Conservation (phyloP, 2,888 invertebrate genomes). For the Caenorhabditis sp. region DNA sequence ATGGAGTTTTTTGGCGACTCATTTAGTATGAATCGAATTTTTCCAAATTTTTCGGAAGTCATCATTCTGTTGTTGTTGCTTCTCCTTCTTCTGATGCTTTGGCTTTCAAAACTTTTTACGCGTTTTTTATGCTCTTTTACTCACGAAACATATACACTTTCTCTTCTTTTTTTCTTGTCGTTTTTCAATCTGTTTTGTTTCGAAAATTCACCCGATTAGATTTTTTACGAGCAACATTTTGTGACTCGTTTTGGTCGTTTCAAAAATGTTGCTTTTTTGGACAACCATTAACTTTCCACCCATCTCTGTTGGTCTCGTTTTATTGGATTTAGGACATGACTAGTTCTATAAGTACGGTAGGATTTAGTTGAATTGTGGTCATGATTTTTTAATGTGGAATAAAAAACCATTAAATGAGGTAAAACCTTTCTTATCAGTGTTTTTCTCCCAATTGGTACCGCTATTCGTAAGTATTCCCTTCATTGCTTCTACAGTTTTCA, state of each 20-base stretch:
- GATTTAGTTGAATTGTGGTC: no score
- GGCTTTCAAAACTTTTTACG: not conserved
- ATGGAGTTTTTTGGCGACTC: not conserved
- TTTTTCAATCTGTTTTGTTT: not conserved
- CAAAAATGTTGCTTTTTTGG: not conserved
- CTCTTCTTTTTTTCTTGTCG: not conserved
- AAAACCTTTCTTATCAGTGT: no score
- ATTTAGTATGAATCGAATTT: not conserved
- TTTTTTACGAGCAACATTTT: not conserved
- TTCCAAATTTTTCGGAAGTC: not conserved
- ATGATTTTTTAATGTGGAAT: no score
- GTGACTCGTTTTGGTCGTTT: not conserved
- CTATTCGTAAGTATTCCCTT: no score
- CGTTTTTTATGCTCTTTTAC: slow-evolving; percentile 1
- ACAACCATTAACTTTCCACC: not conserved
- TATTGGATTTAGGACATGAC: no score
- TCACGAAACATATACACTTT: not conserved
- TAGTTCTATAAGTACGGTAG: no score
- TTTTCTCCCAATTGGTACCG: no score
- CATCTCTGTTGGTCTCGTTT: no score
- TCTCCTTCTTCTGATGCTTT: not conserved
- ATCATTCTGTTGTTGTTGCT: not conserved
- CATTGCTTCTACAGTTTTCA: no score
- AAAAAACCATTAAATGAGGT: no score
- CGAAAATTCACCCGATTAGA: not conserved